These are phyloP conservation scores for Characodon lateralis DNA, from an alignment of 2,797 vertebrate genomes.

Conservation along the genomic window DNA sequence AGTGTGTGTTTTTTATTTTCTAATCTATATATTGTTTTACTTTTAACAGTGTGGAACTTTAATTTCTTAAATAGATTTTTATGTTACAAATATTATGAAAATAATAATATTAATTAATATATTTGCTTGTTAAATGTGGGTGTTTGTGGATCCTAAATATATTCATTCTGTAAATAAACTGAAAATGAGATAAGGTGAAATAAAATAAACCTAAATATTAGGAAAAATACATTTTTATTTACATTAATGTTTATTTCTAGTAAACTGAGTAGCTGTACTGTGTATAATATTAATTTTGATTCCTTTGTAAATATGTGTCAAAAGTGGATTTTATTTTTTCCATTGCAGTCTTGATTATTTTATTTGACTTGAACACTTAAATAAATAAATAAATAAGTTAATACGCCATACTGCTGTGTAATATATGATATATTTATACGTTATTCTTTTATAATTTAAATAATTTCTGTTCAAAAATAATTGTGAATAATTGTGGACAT, in stretches of 20 bases:
- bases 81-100: neutral
- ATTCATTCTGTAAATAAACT: neutral
- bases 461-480: neutral
- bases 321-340: neutral
- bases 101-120: neutral
- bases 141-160: neutral
- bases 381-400: neutral
- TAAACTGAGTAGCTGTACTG: neutral
- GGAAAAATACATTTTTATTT: neutral
- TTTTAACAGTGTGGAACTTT: neutral
- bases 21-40: neutral
- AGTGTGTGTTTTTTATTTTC: neutral
- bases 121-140: neutral
- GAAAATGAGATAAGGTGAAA: neutral
- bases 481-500: neutral
- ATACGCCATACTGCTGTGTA: neutral
- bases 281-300: neutral
- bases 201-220: neutral
- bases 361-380: neutral
- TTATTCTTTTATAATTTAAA: neutral
- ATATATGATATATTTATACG: constrained; percentile 17
- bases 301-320: too few relatives aligned
- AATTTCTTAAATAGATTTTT: neutral
- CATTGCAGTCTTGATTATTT: neutral
- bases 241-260: neutral